A percentile compares a stretch with the other conserved stretches of the same genome.
These are phyloP conservation scores for Formica aserva DNA, from an alignment of 2,888 invertebrate genomes.

Conservation along the genomic window DNA sequence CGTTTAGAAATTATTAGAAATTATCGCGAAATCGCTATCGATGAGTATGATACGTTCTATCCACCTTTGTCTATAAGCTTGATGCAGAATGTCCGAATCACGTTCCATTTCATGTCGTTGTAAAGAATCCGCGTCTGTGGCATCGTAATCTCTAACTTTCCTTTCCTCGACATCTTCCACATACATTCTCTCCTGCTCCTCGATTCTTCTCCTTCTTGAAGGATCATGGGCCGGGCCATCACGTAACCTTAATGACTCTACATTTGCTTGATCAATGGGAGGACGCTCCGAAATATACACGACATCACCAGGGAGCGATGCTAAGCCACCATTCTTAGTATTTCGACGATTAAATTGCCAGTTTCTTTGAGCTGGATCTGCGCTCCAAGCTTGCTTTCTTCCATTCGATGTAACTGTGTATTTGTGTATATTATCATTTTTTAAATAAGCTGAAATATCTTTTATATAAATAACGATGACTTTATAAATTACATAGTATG, in stretches of 20 bases:
- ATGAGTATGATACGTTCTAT: conserved; percentile 26
- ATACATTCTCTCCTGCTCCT: conserved; percentile 86
- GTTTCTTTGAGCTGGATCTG: conserved; percentile 89
- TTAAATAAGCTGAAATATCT: not conserved
- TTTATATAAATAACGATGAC: not conserved
- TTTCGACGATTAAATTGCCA: conserved; percentile 92
- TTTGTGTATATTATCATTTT: not conserved
- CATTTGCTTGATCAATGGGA: conserved; percentile 67
- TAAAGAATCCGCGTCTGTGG: conserved; percentile 91
- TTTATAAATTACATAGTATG: not conserved
- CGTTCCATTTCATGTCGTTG: conserved; percentile 92
- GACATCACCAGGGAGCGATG: conserved; percentile 83
- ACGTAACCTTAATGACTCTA: conserved; percentile 65
- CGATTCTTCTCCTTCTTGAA: conserved; percentile 60
- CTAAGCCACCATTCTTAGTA: conserved; percentile 80
- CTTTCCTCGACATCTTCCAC: conserved; percentile 88
- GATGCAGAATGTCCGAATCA: conserved; percentile 89
- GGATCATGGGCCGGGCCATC: conserved; percentile 69
- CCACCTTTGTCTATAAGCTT: conserved; percentile 75
- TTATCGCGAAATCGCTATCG: not conserved
- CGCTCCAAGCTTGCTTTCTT: conserved; percentile 94
- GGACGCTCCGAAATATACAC: conserved; percentile 69
- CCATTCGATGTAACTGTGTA: conserved; percentile 74
- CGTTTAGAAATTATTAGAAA: not conserved
- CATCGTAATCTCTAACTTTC: conserved; percentile 85